A percentile compares a stretch with the other conserved stretches of the same genome.
phyloP scores from a whole-genome alignment of 2,888 invertebrate genomes.

The Campaea margaritaria region DNA sequence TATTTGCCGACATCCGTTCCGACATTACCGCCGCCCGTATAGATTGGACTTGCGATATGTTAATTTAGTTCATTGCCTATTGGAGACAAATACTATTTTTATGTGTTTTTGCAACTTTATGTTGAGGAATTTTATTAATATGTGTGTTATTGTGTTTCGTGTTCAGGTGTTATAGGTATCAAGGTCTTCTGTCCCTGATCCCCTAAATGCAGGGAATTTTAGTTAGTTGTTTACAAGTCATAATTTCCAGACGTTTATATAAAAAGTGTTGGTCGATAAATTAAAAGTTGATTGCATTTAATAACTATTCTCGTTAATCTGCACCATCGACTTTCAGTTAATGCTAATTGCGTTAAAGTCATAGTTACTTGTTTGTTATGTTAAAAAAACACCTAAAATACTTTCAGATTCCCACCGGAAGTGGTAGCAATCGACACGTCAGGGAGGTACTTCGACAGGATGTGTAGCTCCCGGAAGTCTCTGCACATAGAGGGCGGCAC shows the following conservation, averaged over 20 bases:
- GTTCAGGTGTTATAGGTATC: too few relatives aligned
- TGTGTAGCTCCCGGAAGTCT: conserved; percentile 94
- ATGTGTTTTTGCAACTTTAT: conserved; percentile 9
- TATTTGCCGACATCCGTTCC: conserved; percentile 28
- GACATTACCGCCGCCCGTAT: conserved; percentile 17
- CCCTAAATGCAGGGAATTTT: too few relatives aligned
- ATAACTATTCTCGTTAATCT: too few relatives aligned
- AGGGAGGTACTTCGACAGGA: conserved; percentile 94
- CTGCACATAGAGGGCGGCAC: conserved; percentile 84
- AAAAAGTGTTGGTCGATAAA: too few relatives aligned
- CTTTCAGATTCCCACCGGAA: conserved; percentile 92
- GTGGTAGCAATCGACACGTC: conserved; percentile 95
- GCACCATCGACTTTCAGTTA: too few relatives aligned
- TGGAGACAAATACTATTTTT: conserved; percentile 22
- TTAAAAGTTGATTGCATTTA: too few relatives aligned
- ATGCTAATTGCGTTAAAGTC: too few relatives aligned
- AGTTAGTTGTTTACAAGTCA: too few relatives aligned
- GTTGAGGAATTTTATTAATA: neutral
- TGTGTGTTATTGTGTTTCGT: neutral
- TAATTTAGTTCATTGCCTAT: conserved; percentile 27
- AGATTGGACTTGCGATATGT: conserved; percentile 34
- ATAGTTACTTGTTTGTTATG: too few relatives aligned
- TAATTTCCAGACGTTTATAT: too few relatives aligned
- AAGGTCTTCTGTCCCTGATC: too few relatives aligned
- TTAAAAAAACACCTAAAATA: neutral